These are phyloP conservation scores for Crotophaga sulcirostris DNA, from an alignment of 2,113 vertebrate genomes.

Conservation along the genomic window DNA sequence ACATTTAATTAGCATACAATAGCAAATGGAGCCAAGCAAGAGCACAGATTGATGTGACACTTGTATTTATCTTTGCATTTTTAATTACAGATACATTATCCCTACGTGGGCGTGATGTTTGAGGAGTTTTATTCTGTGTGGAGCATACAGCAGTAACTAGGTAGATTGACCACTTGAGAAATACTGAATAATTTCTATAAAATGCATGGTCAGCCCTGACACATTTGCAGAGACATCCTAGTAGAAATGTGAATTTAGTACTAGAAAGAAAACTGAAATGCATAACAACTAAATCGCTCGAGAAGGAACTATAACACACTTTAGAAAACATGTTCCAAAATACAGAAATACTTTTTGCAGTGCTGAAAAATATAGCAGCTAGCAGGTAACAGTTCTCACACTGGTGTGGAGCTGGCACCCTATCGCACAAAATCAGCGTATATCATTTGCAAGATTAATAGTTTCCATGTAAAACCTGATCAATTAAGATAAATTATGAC, in stretches of 20 bases:
- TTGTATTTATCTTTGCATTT: neutral
- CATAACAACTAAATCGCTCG: neutral
- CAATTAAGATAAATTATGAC: neutral
- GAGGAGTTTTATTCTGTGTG: neutral
- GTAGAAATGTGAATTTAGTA: neutral
- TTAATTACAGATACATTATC: neutral
- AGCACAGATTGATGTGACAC: neutral
- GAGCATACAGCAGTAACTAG: neutral
- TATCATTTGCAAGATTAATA: neutral
- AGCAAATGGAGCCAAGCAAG: neutral
- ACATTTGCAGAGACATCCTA: rapidly evolving
- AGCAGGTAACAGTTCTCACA: neutral
- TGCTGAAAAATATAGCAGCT: neutral
- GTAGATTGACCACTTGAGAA: neutral
- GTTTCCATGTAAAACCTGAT: neutral
- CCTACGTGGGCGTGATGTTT: neutral
- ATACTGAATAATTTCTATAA: neutral
- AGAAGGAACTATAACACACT: neutral
- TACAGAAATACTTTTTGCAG: neutral
- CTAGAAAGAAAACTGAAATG: neutral
- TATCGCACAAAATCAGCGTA: neutral
- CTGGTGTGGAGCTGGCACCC: rapidly evolving
- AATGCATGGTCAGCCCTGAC: neutral
- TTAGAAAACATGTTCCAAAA: neutral
- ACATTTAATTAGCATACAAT: neutral